Percentiles rank a stretch among this genome's conserved stretches.
These are phyloP conservation scores for Nerophis lumbriciformis DNA, from an alignment of 2,113 vertebrate genomes.

Conservation along the genomic window DNA sequence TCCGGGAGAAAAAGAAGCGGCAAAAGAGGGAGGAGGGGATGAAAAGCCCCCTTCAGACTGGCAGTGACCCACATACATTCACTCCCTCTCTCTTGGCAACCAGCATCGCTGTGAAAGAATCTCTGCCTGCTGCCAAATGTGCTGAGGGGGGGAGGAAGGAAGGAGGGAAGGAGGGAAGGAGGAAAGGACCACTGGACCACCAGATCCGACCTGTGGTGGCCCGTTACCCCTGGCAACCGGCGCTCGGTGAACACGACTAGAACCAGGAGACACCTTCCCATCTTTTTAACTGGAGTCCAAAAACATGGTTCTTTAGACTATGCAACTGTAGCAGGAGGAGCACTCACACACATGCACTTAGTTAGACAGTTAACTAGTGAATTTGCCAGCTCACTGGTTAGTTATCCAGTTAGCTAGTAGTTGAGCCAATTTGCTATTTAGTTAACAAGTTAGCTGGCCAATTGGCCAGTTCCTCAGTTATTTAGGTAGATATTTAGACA, in stretches of 20 bases:
- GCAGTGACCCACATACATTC: conserved; percentile 68
- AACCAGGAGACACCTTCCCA: conserved; percentile 19
- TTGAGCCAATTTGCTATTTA: no score
- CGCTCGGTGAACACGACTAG: conserved; percentile 53
- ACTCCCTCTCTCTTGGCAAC: conserved; percentile 73
- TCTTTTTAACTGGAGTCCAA: no score
- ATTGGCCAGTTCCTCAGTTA: no score
- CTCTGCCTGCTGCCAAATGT: conserved; percentile 71
- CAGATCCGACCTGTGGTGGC: conserved; percentile 44
- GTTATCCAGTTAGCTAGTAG: no score
- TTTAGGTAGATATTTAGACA: no score
- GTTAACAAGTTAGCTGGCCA: no score
- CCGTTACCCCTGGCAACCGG: conserved; percentile 59
- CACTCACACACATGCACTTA: no score
- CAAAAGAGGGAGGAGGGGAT: conserved; percentile 52
- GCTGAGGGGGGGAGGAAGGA: conserved; percentile 23
- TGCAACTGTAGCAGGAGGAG: no score
- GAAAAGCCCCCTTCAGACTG: conserved; percentile 71
- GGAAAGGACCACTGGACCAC: conserved; percentile 42
- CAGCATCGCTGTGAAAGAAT: conserved; percentile 74
- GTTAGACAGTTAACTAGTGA: no score
- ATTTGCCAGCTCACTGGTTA: no score
- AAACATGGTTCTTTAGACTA: no score
- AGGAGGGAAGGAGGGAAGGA: conserved; percentile 23
- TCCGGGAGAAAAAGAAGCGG: conserved; percentile 27